Evolutionary conservation across 2,888 invertebrate genomes (phyloP).

Genomic region (Dermolepida albohirtum): DNA sequence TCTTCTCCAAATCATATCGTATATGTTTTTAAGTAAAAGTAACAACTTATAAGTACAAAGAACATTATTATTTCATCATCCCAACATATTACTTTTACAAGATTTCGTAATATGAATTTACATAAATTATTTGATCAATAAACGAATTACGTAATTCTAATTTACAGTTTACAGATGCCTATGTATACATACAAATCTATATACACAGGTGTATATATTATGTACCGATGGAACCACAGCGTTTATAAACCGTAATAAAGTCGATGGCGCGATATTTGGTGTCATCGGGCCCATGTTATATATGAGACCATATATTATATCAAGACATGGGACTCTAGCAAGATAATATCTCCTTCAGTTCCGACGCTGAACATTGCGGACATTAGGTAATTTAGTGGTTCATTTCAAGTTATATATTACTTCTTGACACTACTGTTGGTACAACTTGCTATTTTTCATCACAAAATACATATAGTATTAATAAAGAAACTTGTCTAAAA

Average conservation of each 20-base stretch:
- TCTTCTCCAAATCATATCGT: too few species aligned
- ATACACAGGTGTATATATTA: background rate
- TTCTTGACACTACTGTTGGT: slow-evolving; percentile 37
- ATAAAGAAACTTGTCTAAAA: slow-evolving; percentile 12
- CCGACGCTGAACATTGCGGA: slow-evolving; percentile 32
- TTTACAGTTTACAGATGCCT: too few species aligned
- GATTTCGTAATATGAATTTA: too few species aligned
- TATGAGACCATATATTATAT: slow-evolving; percentile 62
- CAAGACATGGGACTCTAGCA: slow-evolving; percentile 63
- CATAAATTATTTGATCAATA: too few species aligned
- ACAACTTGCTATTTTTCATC: slow-evolving; percentile 36
- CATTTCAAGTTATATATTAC: slow-evolving; percentile 39
- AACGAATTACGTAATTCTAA: too few species aligned
- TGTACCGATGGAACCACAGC: background rate
- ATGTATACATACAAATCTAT: too few species aligned
- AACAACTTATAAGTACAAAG: too few species aligned
- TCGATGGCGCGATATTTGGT: slow-evolving; percentile 48
- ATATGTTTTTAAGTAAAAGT: too few species aligned
- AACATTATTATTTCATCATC: too few species aligned
- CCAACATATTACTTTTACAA: too few species aligned
- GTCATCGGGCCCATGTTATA: slow-evolving; percentile 62
- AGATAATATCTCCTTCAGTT: slow-evolving; percentile 60
- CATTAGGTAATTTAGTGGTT: slow-evolving; percentile 41
- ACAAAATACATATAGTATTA: slow-evolving; percentile 23
- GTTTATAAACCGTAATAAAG: slow-evolving; percentile 35